Conservation (phyloP, 2,888 invertebrate genomes). For the Drepana falcataria region DNA sequence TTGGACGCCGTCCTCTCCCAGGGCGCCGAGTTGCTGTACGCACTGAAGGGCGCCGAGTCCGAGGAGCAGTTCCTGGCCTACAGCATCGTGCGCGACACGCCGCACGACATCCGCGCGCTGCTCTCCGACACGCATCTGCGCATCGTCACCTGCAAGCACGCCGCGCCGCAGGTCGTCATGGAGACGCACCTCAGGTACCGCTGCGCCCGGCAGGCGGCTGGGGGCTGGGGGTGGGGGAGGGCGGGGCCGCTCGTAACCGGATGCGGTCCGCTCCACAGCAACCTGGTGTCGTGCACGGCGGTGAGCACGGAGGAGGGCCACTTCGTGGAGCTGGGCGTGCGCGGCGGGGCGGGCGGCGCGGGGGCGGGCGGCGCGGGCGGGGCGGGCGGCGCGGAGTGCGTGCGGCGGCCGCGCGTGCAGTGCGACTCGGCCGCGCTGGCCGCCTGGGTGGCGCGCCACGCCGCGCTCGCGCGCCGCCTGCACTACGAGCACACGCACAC, state of each 20-base stretch:
- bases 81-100: conserved; percentile 85
- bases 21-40: conserved; percentile 86
- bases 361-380: conserved; percentile 53
- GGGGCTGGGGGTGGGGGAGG: too few species aligned
- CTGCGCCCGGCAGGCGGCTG: neutral
- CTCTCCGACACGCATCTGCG: conserved; percentile 86
- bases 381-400: conserved; percentile 53
- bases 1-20: too few species aligned
- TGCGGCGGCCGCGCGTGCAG: conserved; percentile 86
- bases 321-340: conserved; percentile 85
- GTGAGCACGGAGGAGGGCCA: conserved; percentile 76
- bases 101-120: conserved; percentile 89
- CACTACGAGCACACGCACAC: conserved; percentile 90
- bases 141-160: conserved; percentile 81
- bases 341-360: conserved; percentile 59
- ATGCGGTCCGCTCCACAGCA: too few species aligned
- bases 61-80: conserved; percentile 89
- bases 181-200: conserved; percentile 1
- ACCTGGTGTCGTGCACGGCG: conserved; percentile 82
- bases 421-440: conserved; percentile 86
- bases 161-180: conserved; percentile 18
- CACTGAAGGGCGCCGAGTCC: conserved; percentile 84
- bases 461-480: conserved; percentile 92
- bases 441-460: conserved; percentile 85
- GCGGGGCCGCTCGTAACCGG: too few species aligned